These are phyloP conservation scores for Phalloptychus januarius DNA, from an alignment of 2,797 vertebrate species.

Conservation along the genomic window DNA sequence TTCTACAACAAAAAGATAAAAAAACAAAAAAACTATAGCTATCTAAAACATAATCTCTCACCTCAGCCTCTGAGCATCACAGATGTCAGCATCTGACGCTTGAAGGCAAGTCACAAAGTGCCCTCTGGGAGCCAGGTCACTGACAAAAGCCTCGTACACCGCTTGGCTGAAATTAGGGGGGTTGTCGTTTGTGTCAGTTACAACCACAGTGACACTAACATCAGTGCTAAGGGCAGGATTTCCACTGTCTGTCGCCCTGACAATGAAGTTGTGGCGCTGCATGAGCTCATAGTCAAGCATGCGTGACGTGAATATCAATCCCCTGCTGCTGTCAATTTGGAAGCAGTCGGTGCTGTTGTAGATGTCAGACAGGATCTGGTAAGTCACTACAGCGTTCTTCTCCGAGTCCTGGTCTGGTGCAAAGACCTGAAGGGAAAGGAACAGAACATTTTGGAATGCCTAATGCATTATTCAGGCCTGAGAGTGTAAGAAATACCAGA, in stretches of 20 bases:
- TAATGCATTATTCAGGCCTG: slow-evolving; percentile 53
- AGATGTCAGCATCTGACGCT: slow-evolving; percentile 90
- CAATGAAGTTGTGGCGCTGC: slow-evolving; percentile 84
- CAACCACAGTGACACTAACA: slow-evolving; percentile 80
- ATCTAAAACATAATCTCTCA: slow-evolving; percentile 36
- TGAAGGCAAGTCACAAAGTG: slow-evolving; percentile 94
- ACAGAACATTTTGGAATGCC: slow-evolving; percentile 21
- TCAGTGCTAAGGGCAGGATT: slow-evolving; percentile 89
- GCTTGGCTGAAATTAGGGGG: slow-evolving; percentile 89
- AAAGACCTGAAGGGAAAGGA: slow-evolving; percentile 71
- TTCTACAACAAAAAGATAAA: neutral
- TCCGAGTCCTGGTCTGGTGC: slow-evolving; percentile 92
- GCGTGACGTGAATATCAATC: slow-evolving; percentile 85
- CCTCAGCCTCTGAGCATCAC: slow-evolving; percentile 84
- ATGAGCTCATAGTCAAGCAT: slow-evolving; percentile 90
- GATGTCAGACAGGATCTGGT: slow-evolving; percentile 88
- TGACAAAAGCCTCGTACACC: slow-evolving; percentile 90
- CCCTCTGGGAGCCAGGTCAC: slow-evolving; percentile 88
- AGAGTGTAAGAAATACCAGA: slow-evolving; percentile 11
- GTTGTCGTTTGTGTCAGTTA: slow-evolving; percentile 94
- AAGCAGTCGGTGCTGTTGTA: slow-evolving; percentile 89
- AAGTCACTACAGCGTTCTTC: slow-evolving; percentile 86
- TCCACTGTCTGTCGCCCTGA: slow-evolving; percentile 89
- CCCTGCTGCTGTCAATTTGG: slow-evolving; percentile 87
- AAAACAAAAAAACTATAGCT: neutral